Conservation (phyloP, 2,888 invertebrate species). For the Scrobipalpa costella region DNA sequence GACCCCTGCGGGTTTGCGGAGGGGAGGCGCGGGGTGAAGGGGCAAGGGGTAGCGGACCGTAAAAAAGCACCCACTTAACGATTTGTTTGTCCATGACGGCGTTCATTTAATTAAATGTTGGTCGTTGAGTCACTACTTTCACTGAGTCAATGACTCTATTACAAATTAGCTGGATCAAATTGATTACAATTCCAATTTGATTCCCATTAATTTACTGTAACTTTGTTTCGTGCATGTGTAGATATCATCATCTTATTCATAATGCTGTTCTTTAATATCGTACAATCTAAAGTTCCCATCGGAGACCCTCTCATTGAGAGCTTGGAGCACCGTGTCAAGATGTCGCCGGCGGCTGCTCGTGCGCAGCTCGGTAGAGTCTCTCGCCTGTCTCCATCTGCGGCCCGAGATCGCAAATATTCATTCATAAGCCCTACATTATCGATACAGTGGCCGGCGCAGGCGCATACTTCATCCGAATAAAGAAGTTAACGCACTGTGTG, state of each 20-base stretch:
- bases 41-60: neutral
- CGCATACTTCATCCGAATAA: constrained; percentile 29
- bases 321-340: neutral
- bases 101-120: constrained; percentile 15
- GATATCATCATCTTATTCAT: neutral
- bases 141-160: constrained; percentile 22
- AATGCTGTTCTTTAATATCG: too few relatives aligned
- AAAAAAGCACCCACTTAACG: constrained; percentile 18
- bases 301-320: neutral
- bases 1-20: constrained; percentile 19
- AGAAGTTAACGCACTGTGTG: constrained; percentile 31
- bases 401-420: constrained; percentile 9
- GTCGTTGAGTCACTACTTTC: constrained; percentile 11
- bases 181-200: neutral
- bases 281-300: neutral
- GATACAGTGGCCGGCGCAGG: neutral
- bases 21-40: neutral
- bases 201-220: neutral
- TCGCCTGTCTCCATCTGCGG: neutral
- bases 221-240: too few relatives aligned
- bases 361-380: neutral
- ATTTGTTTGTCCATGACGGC: constrained; percentile 20
- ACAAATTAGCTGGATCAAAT: neutral
- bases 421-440: constrained; percentile 1
- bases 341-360: neutral